These are phyloP conservation scores for Pseudeuparius sepicola DNA, from an alignment of 2,888 invertebrate genomes.

Conservation along the genomic window DNA sequence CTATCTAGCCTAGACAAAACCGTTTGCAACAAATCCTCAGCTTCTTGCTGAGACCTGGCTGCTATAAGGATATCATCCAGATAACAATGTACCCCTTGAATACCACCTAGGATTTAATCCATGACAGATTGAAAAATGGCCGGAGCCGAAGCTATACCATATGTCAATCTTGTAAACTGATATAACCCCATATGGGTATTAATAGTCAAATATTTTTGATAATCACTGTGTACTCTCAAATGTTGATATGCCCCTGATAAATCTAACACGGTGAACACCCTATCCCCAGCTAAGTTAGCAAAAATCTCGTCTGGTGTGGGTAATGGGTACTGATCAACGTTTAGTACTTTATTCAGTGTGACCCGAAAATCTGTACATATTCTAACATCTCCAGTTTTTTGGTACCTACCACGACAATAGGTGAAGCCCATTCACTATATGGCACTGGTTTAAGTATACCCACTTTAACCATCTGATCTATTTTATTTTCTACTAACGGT, in stretches of 20 bases:
- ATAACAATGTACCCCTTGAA: slow-evolving; percentile 15
- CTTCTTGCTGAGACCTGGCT: slow-evolving; percentile 6
- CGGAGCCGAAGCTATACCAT: slow-evolving; percentile 24
- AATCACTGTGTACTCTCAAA: slow-evolving; percentile 19
- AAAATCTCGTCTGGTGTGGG: no score
- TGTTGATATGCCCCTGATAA: slow-evolving; percentile 25
- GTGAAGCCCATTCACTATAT: slow-evolving; percentile 3
- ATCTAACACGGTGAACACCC: slow-evolving; percentile 19
- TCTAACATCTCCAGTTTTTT: slow-evolving; percentile 11
- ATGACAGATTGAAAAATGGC: slow-evolving; percentile 22
- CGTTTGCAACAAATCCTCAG: slow-evolving; percentile 11
- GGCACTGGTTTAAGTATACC: not conserved
- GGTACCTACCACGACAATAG: slow-evolving; percentile 4
- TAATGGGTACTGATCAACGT: slow-evolving; percentile 12
- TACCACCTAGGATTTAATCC: slow-evolving; percentile 15
- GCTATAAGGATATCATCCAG: slow-evolving; percentile 24
- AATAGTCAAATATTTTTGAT: slow-evolving; percentile 25
- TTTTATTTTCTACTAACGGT: slow-evolving; percentile 3
- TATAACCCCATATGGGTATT: slow-evolving; percentile 27
- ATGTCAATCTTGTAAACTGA: slow-evolving; percentile 22
- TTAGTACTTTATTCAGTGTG: slow-evolving; percentile 10
- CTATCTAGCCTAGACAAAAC: slow-evolving; percentile 18
- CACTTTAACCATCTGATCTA: slow-evolving; percentile 5
- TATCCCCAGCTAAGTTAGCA: no score
- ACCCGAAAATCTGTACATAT: slow-evolving; percentile 15